Evolutionary conservation across 2,888 invertebrate genomes (phyloP).

Genomic region (Ommatoiulus sabulosus): DNA sequence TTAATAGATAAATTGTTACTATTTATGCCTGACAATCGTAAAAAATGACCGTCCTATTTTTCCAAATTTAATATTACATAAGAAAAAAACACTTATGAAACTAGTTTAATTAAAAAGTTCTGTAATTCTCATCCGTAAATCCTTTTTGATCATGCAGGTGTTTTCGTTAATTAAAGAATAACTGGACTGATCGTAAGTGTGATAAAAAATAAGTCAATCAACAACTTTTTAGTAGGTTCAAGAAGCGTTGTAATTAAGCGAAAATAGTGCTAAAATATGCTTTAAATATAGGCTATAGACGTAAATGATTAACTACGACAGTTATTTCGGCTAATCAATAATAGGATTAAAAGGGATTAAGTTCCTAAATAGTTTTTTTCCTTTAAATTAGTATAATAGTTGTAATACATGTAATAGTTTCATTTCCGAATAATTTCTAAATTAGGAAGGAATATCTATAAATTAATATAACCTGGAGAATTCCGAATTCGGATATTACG

Average conservation of each 20-base stretch:
- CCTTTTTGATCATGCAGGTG: not conserved
- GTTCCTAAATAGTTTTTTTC: not conserved
- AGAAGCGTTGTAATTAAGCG: not conserved
- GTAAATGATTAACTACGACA: not conserved
- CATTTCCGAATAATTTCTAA: not conserved
- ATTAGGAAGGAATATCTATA: not conserved
- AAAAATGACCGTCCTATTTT: not conserved
- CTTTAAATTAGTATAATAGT: not conserved
- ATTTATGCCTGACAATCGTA: not conserved
- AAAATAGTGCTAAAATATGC: not conserved
- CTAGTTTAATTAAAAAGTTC: not conserved
- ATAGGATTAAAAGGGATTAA: not conserved
- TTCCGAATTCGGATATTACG: too few species aligned
- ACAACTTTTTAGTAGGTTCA: not conserved
- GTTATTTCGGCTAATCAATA: not conserved
- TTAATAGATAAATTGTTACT: not conserved
- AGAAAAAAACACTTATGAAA: not conserved
- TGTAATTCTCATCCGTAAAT: not conserved
- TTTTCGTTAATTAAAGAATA: not conserved
- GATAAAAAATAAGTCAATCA: constrained; percentile 14
- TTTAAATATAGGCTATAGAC: not conserved
- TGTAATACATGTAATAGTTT: too few species aligned
- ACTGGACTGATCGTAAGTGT: not conserved
- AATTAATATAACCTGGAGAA: not conserved
- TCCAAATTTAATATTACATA: not conserved